Evolutionary conservation across 2,888 invertebrate species (phyloP).

Genomic region (Pyralis farinalis): DNA sequence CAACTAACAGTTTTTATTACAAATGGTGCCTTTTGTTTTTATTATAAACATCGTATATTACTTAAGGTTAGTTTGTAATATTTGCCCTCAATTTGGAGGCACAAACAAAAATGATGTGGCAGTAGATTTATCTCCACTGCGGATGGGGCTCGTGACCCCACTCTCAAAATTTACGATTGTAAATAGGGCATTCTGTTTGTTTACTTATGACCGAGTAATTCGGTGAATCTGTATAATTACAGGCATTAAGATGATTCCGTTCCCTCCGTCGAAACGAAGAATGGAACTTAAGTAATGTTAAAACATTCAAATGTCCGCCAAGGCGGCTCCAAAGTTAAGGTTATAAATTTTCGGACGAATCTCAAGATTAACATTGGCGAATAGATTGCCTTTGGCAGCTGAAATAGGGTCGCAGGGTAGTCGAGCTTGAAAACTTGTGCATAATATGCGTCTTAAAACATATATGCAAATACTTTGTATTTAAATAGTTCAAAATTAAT

Average conservation of each 20-base stretch:
- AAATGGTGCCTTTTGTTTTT: too few species aligned
- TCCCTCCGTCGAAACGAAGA: conserved; percentile 52
- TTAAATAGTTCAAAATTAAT: too few species aligned
- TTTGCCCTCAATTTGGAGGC: too few species aligned
- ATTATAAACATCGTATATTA: too few species aligned
- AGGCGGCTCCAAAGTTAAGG: conserved; percentile 55
- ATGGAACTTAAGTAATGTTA: conserved; percentile 65
- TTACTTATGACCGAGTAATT: conserved; percentile 80
- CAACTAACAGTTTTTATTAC: too few species aligned
- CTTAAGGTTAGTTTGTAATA: too few species aligned
- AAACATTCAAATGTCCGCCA: conserved; percentile 76
- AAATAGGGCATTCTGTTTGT: conserved; percentile 74
- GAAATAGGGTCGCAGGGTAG: background rate
- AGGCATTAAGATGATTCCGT: conserved; percentile 77
- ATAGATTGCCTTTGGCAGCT: conserved; percentile 37
- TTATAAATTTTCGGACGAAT: conserved; percentile 62
- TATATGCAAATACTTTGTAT: too few species aligned
- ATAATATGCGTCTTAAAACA: too few species aligned
- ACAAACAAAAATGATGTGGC: too few species aligned
- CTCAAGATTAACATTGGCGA: conserved; percentile 50
- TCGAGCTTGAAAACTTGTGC: too few species aligned
- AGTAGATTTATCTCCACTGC: too few species aligned
- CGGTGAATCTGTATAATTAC: conserved; percentile 80
- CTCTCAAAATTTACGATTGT: conserved; percentile 70
- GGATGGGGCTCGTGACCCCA: conserved; percentile 10